phyloP scores from a whole-genome alignment of 2,113 vertebrate genomes.

The Amazona guildingii region DNA sequence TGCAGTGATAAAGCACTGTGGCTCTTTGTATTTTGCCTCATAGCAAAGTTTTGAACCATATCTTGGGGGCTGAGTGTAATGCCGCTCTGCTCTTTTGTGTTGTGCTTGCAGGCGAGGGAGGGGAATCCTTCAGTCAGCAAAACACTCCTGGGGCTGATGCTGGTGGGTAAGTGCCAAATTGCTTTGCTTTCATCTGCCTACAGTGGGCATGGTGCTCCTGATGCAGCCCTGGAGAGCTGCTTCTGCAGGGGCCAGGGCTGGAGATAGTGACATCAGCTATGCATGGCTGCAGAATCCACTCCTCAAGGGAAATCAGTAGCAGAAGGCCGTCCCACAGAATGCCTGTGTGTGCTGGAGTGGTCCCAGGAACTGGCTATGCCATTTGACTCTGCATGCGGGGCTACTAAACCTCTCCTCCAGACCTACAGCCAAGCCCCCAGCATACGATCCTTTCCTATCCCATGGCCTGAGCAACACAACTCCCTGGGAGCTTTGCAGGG shows the following conservation, averaged over 20 bases:
- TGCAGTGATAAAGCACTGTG: not conserved
- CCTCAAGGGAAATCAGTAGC: not conserved
- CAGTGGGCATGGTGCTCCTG: not conserved
- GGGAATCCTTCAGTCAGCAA: not conserved
- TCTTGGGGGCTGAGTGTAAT: fast-evolving
- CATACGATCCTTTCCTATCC: not conserved
- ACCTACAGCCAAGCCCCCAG: not conserved
- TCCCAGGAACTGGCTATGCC: not conserved
- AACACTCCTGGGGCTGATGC: not conserved
- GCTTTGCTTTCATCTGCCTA: not conserved
- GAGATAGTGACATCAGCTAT: not conserved
- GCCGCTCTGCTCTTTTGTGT: not conserved
- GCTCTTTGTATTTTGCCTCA: not conserved
- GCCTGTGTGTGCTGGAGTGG: not conserved
- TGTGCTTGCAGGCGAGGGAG: not conserved
- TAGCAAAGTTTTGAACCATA: not conserved
- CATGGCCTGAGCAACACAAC: not conserved
- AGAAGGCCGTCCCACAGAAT: not conserved
- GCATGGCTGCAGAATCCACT: not conserved
- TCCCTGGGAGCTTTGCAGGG: not conserved
- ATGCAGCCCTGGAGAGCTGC: not conserved
- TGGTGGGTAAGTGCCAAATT: not conserved
- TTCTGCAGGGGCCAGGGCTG: not conserved
- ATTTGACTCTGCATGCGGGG: not conserved
- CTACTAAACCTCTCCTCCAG: not conserved